Conservation (phyloP, 1,140 invertebrate species). For the Drosophila repleta region DNA sequence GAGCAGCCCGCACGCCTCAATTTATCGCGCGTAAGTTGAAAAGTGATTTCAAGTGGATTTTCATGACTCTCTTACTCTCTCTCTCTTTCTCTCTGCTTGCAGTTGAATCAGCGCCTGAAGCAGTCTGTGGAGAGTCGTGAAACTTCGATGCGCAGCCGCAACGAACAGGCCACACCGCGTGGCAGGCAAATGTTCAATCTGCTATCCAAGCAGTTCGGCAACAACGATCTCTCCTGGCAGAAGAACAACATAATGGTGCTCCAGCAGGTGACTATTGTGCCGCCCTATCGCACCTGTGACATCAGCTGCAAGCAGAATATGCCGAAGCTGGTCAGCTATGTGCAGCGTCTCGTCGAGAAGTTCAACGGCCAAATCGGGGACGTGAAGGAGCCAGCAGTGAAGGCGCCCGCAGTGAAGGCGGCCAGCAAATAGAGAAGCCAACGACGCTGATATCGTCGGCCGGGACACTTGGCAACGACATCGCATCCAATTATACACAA, state of each 20-base stretch:
- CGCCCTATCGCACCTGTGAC: conserved; percentile 46
- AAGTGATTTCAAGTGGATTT: too few relatives aligned
- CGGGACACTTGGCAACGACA: not conserved
- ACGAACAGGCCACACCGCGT: conserved; percentile 21
- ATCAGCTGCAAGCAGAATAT: conserved; percentile 2
- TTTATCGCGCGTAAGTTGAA: conserved; percentile 15
- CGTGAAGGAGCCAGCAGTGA: too few relatives aligned
- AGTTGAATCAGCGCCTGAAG: conserved; percentile 50
- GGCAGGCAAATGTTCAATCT: conserved; percentile 28
- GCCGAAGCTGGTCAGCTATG: conserved; percentile 30
- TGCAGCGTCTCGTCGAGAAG: conserved; percentile 32
- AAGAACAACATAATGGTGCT: conserved; percentile 32
- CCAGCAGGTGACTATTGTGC: conserved; percentile 29
- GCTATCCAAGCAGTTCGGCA: conserved; percentile 39
- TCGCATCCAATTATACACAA: not conserved
- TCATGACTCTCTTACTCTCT: not conserved
- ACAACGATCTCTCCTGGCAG: conserved; percentile 24
- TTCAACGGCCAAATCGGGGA: conserved; percentile 16
- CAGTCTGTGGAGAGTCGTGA: conserved; percentile 21
- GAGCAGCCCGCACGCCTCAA: conserved; percentile 23
- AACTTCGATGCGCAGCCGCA: not conserved
- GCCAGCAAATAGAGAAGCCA: conserved; percentile 16
- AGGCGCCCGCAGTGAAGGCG: too few relatives aligned
- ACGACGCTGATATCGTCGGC: not conserved
- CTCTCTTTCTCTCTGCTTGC: not conserved